phyloP scores from a whole-genome alignment of 1,140 invertebrate genomes.

The Ridgeia piscesae region DNA sequence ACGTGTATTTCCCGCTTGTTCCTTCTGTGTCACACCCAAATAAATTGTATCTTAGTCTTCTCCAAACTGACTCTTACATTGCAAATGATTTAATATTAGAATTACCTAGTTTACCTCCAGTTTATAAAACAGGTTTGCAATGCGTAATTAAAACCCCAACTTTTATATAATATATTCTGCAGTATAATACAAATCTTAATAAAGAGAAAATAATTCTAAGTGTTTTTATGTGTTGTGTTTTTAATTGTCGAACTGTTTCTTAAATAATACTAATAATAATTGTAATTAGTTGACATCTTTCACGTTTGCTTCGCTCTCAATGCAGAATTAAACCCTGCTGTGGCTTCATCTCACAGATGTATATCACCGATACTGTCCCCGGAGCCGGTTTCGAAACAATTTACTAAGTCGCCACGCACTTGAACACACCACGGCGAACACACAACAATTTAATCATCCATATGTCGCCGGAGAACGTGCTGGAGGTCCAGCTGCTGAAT shows the following conservation, averaged over 20 bases:
- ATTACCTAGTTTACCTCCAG: no score
- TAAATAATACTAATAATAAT: not conserved
- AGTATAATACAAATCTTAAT: no score
- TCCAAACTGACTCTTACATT: no score
- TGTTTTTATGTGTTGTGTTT: no score
- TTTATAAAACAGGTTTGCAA: no score
- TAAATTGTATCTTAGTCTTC: no score
- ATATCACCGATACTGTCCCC: not conserved
- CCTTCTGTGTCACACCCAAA: no score
- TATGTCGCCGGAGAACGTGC: not conserved
- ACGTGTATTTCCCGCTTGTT: no score
- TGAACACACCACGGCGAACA: not conserved
- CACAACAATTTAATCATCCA: slow-evolving; percentile 1
- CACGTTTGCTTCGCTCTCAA: not conserved
- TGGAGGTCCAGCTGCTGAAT: not conserved
- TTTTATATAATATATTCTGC: no score
- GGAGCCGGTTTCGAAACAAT: not conserved
- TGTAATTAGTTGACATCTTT: not conserved
- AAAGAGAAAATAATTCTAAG: no score
- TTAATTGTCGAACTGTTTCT: not conserved
- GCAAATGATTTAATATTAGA: not conserved
- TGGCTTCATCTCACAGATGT: not conserved
- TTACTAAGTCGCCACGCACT: not conserved
- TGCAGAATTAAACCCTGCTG: not conserved
- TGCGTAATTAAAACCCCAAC: no score